A percentile compares a stretch with the other conserved stretches of the same genome.
These are phyloP conservation scores for Aphelinus certus DNA, from an alignment of 1,140 invertebrate species.

Conservation along the genomic window DNA sequence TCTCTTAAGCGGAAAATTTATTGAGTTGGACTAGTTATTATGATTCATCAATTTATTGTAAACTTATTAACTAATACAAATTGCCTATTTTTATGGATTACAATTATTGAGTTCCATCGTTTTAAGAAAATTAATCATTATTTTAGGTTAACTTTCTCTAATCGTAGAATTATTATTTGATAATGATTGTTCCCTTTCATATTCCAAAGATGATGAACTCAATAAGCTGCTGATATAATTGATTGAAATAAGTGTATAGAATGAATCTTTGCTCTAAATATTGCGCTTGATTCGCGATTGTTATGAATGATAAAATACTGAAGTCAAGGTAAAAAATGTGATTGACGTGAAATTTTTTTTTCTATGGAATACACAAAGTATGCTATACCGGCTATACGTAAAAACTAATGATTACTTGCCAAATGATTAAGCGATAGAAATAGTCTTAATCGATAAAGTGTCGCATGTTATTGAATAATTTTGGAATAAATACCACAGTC, in stretches of 20 bases:
- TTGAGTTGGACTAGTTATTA: too few species aligned
- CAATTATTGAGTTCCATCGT: too few species aligned
- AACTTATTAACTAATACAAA: too few species aligned
- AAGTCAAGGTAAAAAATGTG: constrained; percentile 1
- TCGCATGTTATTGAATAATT: constrained; percentile 4
- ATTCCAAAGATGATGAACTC: too few species aligned
- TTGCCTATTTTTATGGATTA: too few species aligned
- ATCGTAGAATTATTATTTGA: neutral
- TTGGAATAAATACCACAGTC: constrained; percentile 6
- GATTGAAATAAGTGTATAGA: neutral
- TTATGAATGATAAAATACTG: neutral
- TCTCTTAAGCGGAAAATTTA: too few species aligned
- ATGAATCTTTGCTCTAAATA: constrained; percentile 1
- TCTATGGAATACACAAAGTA: neutral
- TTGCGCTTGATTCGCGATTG: neutral
- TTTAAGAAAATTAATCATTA: too few species aligned
- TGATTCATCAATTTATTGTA: too few species aligned
- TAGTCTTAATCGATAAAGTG: neutral
- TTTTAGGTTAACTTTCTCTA: neutral
- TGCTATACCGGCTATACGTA: neutral
- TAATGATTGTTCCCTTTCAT: too few species aligned
- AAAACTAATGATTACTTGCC: neutral
- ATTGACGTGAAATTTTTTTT: constrained; percentile 2
- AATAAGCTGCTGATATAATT: neutral
- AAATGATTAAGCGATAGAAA: constrained; percentile 2